These are phyloP conservation scores for Hippocampus mohnikei DNA, from an alignment of 2,113 vertebrate genomes.

Conservation along the genomic window DNA sequence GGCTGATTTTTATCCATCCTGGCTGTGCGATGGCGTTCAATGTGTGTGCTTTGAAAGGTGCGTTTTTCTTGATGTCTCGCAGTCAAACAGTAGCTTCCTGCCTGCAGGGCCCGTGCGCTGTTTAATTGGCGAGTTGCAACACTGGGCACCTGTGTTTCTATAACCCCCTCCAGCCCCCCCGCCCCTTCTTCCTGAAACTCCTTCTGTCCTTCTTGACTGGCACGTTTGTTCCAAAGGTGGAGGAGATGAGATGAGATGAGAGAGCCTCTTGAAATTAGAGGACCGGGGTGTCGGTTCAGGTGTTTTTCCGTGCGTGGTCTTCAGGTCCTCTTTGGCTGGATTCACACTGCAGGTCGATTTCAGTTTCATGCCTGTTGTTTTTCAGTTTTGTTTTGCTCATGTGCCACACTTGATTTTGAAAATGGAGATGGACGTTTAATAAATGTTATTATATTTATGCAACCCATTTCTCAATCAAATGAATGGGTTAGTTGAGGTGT, in stretches of 20 bases:
- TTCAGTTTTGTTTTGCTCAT: not conserved
- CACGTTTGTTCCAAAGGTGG: constrained; percentile 62
- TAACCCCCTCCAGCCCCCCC: not conserved
- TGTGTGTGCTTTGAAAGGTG: constrained; percentile 66
- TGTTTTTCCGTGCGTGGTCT: not conserved
- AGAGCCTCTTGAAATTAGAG: constrained; percentile 59
- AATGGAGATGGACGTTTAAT: too few relatives aligned
- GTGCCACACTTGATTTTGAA: too few relatives aligned
- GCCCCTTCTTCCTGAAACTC: constrained; percentile 27
- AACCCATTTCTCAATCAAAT: too few relatives aligned
- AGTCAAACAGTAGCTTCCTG: constrained; percentile 73
- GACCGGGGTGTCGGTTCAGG: constrained; percentile 43
- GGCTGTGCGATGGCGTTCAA: constrained; percentile 37
- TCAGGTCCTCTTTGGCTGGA: not conserved
- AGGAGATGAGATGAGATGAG: constrained; percentile 39
- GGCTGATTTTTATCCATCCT: constrained; percentile 62
- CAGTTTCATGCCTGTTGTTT: not conserved
- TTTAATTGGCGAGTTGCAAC: constrained; percentile 63
- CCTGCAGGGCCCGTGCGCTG: constrained; percentile 64
- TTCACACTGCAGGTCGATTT: not conserved
- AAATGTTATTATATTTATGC: too few relatives aligned
- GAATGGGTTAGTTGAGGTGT: too few relatives aligned
- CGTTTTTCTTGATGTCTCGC: constrained; percentile 72
- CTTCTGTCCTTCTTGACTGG: constrained; percentile 63
- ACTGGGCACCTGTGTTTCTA: constrained; percentile 68